These are phyloP conservation scores for Acanthococcus lagerstroemiae DNA, from an alignment of 2,888 invertebrate species.

Conservation along the genomic window DNA sequence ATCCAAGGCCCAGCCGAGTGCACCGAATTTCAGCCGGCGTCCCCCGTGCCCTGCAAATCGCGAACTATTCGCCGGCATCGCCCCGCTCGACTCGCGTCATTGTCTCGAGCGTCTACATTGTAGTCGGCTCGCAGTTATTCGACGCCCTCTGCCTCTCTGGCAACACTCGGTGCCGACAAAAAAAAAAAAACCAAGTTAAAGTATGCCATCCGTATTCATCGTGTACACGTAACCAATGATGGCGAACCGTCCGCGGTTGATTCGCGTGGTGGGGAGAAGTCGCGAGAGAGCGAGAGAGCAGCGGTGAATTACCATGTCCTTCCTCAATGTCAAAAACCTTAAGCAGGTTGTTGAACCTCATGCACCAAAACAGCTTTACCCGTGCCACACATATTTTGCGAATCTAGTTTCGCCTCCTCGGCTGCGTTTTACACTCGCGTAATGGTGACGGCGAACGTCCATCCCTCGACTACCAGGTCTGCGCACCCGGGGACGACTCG, in stretches of 20 bases:
- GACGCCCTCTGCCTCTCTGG: not conserved
- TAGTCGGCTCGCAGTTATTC: not conserved
- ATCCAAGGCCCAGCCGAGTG: not conserved
- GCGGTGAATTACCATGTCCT: constrained; percentile 30
- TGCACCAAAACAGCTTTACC: constrained; percentile 25
- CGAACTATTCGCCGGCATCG: not conserved
- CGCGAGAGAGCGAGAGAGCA: constrained; percentile 14
- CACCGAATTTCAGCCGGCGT: not conserved
- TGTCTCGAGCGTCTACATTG: not conserved
- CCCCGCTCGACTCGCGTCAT: not conserved
- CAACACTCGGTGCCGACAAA: not conserved
- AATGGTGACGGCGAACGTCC: no score
- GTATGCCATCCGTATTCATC: not conserved
- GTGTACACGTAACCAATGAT: constrained; percentile 21
- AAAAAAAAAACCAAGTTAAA: not conserved
- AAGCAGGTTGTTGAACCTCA: constrained; percentile 29
- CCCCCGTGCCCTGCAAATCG: not conserved
- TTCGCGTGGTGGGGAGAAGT: not conserved
- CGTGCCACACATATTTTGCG: constrained; percentile 13
- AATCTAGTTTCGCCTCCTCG: not conserved
- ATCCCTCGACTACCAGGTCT: no score
- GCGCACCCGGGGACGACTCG: no score
- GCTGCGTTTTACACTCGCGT: no score
- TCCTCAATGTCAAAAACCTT: constrained; percentile 30
- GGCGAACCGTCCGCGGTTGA: constrained; percentile 2